Conservation (phyloP, 1,140 invertebrate genomes). For the Macrocentrus cingulum region DNA sequence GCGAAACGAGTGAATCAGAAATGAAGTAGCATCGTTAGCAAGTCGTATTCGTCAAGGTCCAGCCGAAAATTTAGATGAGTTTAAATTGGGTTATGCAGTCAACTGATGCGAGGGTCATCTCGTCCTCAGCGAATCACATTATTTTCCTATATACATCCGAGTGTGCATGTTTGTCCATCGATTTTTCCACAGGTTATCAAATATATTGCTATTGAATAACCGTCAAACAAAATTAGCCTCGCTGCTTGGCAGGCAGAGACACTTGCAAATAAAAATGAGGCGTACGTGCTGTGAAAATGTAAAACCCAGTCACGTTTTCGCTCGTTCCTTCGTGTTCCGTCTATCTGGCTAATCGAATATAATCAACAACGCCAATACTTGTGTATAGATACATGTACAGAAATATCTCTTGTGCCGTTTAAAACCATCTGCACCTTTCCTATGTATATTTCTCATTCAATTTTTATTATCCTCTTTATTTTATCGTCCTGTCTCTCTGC, state of each 20-base stretch:
- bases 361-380: constrained; percentile 15
- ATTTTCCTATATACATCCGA: constrained; percentile 10
- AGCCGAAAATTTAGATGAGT: constrained; percentile 30
- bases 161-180: neutral
- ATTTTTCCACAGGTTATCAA: no score
- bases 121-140: no score
- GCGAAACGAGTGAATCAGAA: constrained; percentile 29
- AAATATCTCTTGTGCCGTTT: constrained; percentile 3
- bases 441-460: neutral
- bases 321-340: constrained; percentile 13
- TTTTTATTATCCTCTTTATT: neutral
- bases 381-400: neutral
- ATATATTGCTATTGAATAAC: constrained; percentile 7
- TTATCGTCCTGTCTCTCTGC: neutral
- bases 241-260: neutral
- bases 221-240: constrained; percentile 18
- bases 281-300: constrained; percentile 9
- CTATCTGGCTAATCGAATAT: constrained; percentile 22
- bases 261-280: constrained; percentile 20
- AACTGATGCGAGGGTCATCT: constrained; percentile 1
- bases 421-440: neutral
- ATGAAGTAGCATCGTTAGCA: constrained; percentile 30
- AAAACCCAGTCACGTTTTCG: constrained; percentile 17
- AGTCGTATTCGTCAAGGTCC: constrained; percentile 17
- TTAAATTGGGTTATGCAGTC: constrained; percentile 22